Conservation (phyloP, 1,140 invertebrate genomes). For the Orius insidiosus region DNA sequence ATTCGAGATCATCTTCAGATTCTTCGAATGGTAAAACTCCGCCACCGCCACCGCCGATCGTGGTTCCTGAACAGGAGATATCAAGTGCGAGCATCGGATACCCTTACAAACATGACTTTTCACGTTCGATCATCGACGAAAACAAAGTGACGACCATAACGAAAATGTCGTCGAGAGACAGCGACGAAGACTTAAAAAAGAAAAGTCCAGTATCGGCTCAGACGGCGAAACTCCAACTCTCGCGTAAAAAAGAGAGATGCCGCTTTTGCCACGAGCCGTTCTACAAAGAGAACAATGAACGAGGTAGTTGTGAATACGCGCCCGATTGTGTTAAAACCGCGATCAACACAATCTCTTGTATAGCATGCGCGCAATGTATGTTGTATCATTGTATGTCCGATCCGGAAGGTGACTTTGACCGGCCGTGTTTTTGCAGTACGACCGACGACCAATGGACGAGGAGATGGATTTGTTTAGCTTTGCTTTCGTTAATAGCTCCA, state of each 20-base stretch:
- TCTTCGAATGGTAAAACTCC: constrained; percentile 28
- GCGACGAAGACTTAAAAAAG: constrained; percentile 32
- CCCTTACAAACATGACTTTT: constrained; percentile 51
- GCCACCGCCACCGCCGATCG: constrained; percentile 31
- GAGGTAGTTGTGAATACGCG: constrained; percentile 72
- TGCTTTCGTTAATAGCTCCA: constrained; percentile 74
- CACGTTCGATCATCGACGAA: constrained; percentile 58
- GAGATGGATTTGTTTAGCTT: constrained; percentile 64
- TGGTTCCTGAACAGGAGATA: constrained; percentile 20
- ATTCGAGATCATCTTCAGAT: constrained; percentile 46
- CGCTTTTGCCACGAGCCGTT: constrained; percentile 57
- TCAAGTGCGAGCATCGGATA: constrained; percentile 10
- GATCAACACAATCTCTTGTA: constrained; percentile 67
- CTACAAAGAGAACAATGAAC: constrained; percentile 54
- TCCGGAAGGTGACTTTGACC: constrained; percentile 57
- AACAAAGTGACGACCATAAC: constrained; percentile 24
- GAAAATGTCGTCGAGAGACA: too few relatives aligned
- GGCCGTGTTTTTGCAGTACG: constrained; percentile 53
- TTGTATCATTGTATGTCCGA: constrained; percentile 86
- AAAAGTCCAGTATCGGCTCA: constrained; percentile 22
- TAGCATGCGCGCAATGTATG: constrained; percentile 70
- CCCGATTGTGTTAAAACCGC: constrained; percentile 66
- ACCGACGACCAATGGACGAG: constrained; percentile 38
- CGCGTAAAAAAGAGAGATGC: constrained; percentile 25
- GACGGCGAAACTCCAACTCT: constrained; percentile 17